Evolutionary conservation across 2,888 invertebrate genomes (phyloP), one percentile per base, ranked within the genome.

Genomic region (Hydriomena furcata): DNA sequence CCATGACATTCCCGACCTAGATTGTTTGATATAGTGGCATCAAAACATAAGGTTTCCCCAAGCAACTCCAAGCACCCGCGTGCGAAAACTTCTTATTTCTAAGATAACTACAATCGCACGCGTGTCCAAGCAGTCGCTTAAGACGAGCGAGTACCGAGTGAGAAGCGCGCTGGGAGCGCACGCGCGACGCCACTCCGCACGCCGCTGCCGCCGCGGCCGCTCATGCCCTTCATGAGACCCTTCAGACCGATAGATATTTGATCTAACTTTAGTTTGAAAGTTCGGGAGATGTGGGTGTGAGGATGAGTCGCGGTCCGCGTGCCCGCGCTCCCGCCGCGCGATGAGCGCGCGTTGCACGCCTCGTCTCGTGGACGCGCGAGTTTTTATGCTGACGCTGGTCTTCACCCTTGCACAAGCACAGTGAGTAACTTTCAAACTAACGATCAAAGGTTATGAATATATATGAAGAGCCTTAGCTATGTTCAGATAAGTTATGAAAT

Each of bases 131-230:
- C 17, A 3, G 63, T 65, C 63, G 55, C 52, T 52, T 45, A 58
- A 61, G 58, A 66, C 61, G 61, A 64, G 64, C 58, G 59, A 58
- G 59, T 54, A 56, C 55, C 63, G 61, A 56, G 58, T 49, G 54
- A 56, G 52, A 58, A 46, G 53, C 45, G 54, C 55, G 53, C 57
- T 62, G 59, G 73, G 59, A 76, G 87, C 89, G 89, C 89, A 89
- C 72, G 90, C 90, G 90, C 89, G 87, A 76, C 77, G 79, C 51
- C 90, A 90, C 79, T 87, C 77, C 70, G 76, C 63, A 69, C 65
- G 72, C 61, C 74, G 79, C 73, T 44, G 72, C 69, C 81, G 79
- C 66, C 74, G 77, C 72, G 83, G 72, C 64, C 76, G 79, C 83
- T 79, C 85, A 73, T 72, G 81, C 74, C 66, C 56, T 62, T 60